phyloP scores from a whole-genome alignment of 1,140 invertebrate genomes.

The Belonocnema kinseyi region DNA sequence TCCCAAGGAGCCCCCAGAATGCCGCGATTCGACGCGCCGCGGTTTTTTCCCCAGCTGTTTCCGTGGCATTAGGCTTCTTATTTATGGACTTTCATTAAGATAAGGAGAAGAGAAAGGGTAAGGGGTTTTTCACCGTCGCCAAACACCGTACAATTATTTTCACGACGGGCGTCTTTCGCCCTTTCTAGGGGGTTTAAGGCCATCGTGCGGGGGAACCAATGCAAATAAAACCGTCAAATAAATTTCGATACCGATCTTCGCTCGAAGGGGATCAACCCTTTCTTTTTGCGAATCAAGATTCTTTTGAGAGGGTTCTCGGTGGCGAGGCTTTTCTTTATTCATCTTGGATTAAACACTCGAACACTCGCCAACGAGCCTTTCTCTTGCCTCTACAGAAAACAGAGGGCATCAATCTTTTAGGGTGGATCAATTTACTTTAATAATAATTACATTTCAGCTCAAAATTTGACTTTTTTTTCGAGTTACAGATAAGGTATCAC shows the following conservation, averaged over 20 bases:
- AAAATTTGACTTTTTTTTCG: too few relatives aligned
- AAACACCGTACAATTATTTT: conserved; percentile 74
- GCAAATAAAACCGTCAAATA: conserved; percentile 72
- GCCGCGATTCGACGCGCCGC: conserved; percentile 53
- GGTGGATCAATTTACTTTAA: too few relatives aligned
- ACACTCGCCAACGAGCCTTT: conserved; percentile 46
- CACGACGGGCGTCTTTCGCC: conserved; percentile 58
- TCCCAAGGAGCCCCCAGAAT: conserved; percentile 45
- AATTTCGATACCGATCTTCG: conserved; percentile 73
- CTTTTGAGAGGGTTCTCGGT: conserved; percentile 53
- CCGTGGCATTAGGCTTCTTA: conserved; percentile 73
- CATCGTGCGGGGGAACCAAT: conserved; percentile 60
- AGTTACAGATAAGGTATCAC: too few relatives aligned
- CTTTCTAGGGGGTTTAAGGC: conserved; percentile 56
- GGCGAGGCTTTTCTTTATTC: conserved; percentile 54
- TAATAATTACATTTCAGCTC: too few relatives aligned
- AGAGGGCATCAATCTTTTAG: too few relatives aligned
- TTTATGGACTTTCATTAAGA: conserved; percentile 76
- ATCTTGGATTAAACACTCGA: conserved; percentile 52
- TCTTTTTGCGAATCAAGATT: conserved; percentile 59
- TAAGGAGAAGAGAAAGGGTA: conserved; percentile 68
- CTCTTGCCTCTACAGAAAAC: too few relatives aligned
- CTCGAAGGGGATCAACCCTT: conserved; percentile 56
- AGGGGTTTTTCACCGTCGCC: conserved; percentile 68
- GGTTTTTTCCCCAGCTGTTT: conserved; percentile 64